Conservation (phyloP, 2,888 invertebrate genomes). For the Platerodrilus igneus region DNA sequence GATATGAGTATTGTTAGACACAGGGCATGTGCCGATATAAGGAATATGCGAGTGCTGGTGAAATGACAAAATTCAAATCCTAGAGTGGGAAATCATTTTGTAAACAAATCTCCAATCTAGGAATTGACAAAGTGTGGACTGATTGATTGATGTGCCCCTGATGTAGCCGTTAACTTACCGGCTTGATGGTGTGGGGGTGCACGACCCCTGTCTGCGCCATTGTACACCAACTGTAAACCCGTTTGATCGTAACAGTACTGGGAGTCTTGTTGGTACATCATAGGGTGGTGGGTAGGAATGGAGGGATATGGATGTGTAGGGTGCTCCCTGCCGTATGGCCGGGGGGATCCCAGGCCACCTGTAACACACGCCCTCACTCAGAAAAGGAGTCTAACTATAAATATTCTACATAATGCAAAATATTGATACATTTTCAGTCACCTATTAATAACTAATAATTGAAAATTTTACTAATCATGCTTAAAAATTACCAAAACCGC, state of each 20-base stretch:
- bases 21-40: constrained; percentile 44
- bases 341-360: constrained; percentile 58
- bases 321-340: constrained; percentile 53
- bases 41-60: constrained; percentile 44
- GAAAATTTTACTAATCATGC: constrained; percentile 23
- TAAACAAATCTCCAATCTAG: constrained; percentile 19
- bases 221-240: constrained; percentile 48
- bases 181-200: constrained; percentile 47
- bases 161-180: constrained; percentile 47
- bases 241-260: constrained; percentile 60
- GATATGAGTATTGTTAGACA: constrained; percentile 47
- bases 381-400: constrained; percentile 24
- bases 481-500: constrained; percentile 28
- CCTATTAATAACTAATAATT: no score
- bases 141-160: constrained; percentile 31
- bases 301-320: constrained; percentile 44
- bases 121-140: constrained; percentile 25
- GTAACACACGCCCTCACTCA: constrained; percentile 50
- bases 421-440: constrained; percentile 24
- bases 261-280: constrained; percentile 51
- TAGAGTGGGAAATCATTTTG: constrained; percentile 15
- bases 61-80: constrained; percentile 23
- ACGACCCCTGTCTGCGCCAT: constrained; percentile 47
- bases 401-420: constrained; percentile 18
- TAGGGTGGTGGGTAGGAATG: constrained; percentile 51